Conservation (phyloP, 2,797 vertebrate genomes). For the Pempheris klunzingeri region DNA sequence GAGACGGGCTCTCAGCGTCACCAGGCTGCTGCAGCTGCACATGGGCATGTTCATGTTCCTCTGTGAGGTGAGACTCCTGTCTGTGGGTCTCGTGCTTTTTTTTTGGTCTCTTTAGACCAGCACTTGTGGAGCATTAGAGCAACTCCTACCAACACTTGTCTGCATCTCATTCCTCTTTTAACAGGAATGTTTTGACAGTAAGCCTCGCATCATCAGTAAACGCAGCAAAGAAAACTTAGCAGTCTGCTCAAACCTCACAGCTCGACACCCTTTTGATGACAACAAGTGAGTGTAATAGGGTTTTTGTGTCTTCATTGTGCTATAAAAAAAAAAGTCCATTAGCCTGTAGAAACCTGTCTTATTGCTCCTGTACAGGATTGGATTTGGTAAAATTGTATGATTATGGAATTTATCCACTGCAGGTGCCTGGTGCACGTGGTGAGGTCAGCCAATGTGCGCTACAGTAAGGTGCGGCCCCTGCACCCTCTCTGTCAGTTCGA, state of each 20-base stretch:
- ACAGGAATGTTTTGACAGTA: conserved; percentile 99
- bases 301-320: background rate
- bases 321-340: background rate
- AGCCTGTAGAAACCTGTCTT: background rate
- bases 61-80: conserved; percentile 85
- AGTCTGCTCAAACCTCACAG: conserved; percentile 96
- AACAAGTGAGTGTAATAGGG: conserved; percentile 91
- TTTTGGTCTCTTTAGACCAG: background rate
- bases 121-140: background rate
- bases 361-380: background rate
- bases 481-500: conserved; percentile 98
- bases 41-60: conserved; percentile 93
- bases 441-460: conserved; percentile 95
- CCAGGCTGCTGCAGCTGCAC: conserved; percentile 87
- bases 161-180: conserved; percentile 32
- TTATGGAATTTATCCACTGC: background rate
- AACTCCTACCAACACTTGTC: no score
- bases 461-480: conserved; percentile 97
- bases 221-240: conserved; percentile 95
- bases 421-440: conserved; percentile 99
- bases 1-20: conserved; percentile 86
- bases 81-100: background rate
- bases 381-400: background rate
- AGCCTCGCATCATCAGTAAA: conserved; percentile 98
- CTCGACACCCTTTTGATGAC: conserved; percentile 95